A percentile compares a stretch with the other conserved stretches of the same genome.
phyloP scores from a whole-genome alignment of 2,113 vertebrate genomes.

The Dicrurus megarhynchus region DNA sequence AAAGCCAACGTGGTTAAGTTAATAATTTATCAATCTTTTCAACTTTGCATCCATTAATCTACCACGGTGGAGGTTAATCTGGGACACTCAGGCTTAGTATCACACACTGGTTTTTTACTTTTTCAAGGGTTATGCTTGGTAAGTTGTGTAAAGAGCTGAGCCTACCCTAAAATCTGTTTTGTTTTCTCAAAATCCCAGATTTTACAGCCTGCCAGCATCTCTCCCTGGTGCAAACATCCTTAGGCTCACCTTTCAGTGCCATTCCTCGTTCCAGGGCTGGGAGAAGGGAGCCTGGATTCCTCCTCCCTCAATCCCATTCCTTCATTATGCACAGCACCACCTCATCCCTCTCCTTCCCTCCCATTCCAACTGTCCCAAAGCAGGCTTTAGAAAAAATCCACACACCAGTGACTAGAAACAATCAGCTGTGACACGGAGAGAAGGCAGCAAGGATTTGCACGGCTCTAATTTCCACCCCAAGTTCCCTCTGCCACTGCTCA shows the following conservation, averaged over 20 bases:
- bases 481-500: not conserved
- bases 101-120: not conserved
- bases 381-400: not conserved
- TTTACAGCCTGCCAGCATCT: not conserved
- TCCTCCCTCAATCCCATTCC: not conserved
- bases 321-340: not conserved
- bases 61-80: not conserved
- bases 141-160: not conserved
- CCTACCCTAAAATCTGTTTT: not conserved
- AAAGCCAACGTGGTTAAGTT: not conserved
- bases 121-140: not conserved
- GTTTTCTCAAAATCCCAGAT: not conserved
- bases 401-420: not conserved
- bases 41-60: not conserved
- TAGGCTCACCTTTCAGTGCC: not conserved
- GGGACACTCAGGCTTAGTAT: not conserved
- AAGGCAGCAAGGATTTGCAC: not conserved
- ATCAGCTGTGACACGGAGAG: not conserved
- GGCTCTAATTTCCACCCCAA: not conserved
- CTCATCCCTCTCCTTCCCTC: not conserved
- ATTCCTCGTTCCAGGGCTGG: not conserved
- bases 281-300: not conserved
- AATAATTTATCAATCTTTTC: slow-evolving; percentile 32
- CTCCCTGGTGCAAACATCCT: not conserved
- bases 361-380: not conserved